Evolutionary conservation across 2,797 vertebrate species (phyloP).

Genomic region (Chaetophractus vellerosus): DNA sequence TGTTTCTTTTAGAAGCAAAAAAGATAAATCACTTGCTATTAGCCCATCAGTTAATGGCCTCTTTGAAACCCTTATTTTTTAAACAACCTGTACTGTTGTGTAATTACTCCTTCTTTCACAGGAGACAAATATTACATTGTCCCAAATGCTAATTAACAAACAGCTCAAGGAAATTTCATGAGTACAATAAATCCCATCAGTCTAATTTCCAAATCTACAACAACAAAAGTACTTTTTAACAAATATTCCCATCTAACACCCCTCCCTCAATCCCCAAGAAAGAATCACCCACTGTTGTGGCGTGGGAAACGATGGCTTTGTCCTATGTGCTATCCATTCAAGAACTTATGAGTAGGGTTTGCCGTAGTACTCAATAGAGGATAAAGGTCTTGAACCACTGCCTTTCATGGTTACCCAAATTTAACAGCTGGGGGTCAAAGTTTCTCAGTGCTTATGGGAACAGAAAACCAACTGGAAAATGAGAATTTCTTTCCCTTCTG

Average conservation of each 20-base stretch:
- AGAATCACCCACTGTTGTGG: slow-evolving; percentile 66
- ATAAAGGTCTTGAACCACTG: not conserved
- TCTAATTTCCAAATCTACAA: slow-evolving; percentile 75
- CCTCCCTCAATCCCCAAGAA: not conserved
- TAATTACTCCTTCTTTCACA: slow-evolving; percentile 75
- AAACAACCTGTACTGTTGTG: slow-evolving; percentile 71
- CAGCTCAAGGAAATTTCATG: slow-evolving; percentile 74
- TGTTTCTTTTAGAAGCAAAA: not conserved
- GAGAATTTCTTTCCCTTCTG: not conserved
- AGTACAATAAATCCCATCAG: slow-evolving; percentile 73
- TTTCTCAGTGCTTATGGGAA: slow-evolving; percentile 33
- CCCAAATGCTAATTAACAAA: slow-evolving; percentile 74
- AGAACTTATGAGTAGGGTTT: not conserved
- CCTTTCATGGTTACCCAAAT: not conserved
- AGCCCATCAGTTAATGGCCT: not conserved
- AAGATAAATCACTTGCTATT: slow-evolving; percentile 65
- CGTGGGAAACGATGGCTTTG: not conserved
- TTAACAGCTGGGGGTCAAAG: slow-evolving; percentile 24
- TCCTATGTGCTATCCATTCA: not conserved
- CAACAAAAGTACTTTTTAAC: slow-evolving; percentile 76
- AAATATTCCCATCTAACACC: slow-evolving; percentile 61
- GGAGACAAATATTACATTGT: slow-evolving; percentile 80
- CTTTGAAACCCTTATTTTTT: slow-evolving; percentile 67
- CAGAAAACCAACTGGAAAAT: slow-evolving; percentile 62
- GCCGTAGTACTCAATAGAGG: not conserved